A percentile compares a stretch with the other conserved stretches of the same genome.
Conservation (phyloP, 2,797 vertebrate species). For the Muscicapa striata region DNA sequence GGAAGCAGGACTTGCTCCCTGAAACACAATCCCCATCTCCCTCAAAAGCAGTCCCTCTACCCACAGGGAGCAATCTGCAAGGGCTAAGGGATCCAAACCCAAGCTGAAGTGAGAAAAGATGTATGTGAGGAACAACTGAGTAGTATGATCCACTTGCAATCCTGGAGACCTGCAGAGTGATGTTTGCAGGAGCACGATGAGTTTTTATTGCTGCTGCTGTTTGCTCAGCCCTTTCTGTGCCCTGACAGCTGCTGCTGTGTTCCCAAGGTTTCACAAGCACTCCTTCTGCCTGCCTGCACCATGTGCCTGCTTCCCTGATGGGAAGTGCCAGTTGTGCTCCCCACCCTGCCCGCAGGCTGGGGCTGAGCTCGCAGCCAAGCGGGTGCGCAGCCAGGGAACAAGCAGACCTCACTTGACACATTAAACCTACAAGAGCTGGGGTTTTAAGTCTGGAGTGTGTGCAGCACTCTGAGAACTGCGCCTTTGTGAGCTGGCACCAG, state of each 20-base stretch:
- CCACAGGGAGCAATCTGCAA: background rate
- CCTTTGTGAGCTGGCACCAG: constrained; percentile 46
- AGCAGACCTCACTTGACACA: background rate
- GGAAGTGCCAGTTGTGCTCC: background rate
- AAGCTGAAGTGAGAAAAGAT: background rate
- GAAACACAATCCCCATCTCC: background rate
- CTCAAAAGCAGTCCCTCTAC: background rate
- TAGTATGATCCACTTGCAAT: fast-evolving
- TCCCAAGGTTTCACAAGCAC: background rate
- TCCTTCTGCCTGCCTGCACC: background rate
- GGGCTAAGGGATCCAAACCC: background rate
- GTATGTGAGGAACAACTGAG: background rate
- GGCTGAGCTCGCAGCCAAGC: background rate
- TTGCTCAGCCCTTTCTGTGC: background rate
- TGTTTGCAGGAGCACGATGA: background rate
- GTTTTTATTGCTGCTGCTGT: background rate
- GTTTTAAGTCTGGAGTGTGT: background rate
- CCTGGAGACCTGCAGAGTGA: background rate
- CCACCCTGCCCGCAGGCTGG: background rate
- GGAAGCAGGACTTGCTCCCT: background rate
- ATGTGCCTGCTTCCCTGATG: background rate
- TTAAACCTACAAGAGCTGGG: background rate
- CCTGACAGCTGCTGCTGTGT: background rate
- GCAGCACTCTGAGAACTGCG: background rate
- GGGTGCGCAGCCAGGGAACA: background rate